Evolutionary conservation across 2,113 vertebrate genomes (phyloP).

Genomic region (Bubo scandiacus): DNA sequence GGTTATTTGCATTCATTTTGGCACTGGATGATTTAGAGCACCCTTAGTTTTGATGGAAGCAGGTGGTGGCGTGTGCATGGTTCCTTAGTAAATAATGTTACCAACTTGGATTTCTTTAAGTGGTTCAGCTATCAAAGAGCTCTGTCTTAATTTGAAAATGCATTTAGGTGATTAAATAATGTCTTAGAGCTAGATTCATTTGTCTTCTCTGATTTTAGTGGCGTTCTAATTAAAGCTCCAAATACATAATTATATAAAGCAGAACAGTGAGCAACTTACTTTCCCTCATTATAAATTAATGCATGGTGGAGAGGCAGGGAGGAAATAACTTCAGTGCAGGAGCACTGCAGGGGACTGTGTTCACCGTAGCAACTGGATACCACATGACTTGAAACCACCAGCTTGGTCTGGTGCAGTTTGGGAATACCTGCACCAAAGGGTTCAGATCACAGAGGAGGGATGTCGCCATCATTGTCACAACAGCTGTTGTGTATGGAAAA

Average conservation of each 20-base stretch:
- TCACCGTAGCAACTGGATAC: background rate
- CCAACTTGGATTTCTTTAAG: constrained; percentile 29
- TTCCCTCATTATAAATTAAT: constrained; percentile 8
- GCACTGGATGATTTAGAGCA: constrained; percentile 57
- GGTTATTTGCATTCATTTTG: constrained; percentile 57
- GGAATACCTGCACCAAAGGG: background rate
- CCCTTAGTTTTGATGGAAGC: constrained; percentile 47
- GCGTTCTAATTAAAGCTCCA: constrained; percentile 34
- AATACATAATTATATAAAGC: constrained; percentile 18
- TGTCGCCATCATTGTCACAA: background rate
- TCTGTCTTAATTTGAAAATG: constrained; percentile 48
- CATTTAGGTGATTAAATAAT: constrained; percentile 59
- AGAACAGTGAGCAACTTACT: constrained; percentile 18
- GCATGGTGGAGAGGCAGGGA: background rate
- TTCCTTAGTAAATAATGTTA: constrained; percentile 45
- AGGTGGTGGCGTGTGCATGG: constrained; percentile 23
- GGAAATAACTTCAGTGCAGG: background rate
- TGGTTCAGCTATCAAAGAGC: constrained; percentile 49
- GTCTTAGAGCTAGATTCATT: constrained; percentile 35
- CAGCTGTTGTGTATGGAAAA: background rate
- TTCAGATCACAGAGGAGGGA: background rate
- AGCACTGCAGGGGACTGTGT: background rate
- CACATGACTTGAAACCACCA: background rate
- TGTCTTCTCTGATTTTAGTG: constrained; percentile 33
- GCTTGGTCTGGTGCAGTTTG: background rate